Percentiles rank a stretch among this genome's conserved stretches.
Evolutionary conservation across 2,113 vertebrate species (phyloP).

Genomic region (Macaca mulatta): DNA sequence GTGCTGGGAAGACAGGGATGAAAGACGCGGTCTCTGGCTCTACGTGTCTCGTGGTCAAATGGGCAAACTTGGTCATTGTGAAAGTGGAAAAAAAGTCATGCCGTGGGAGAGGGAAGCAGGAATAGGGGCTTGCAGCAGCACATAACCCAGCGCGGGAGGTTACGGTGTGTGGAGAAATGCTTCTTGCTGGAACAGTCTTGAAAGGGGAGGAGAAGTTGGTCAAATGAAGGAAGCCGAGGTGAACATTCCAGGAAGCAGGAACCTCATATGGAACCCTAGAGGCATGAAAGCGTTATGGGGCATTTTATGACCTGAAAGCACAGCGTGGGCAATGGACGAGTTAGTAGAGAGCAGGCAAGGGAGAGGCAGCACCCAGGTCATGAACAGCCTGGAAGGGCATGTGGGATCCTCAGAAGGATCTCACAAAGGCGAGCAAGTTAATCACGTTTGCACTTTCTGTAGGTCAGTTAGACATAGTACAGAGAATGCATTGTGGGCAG

Average conservation of each 20-base stretch:
- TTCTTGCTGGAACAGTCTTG: background rate
- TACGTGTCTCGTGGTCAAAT: background rate
- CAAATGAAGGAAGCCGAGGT: background rate
- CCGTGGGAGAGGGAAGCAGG: background rate
- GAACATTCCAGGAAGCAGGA: background rate
- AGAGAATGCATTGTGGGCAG: background rate
- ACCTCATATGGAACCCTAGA: background rate
- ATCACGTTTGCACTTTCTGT: background rate
- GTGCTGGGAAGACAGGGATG: background rate
- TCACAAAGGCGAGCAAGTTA: background rate
- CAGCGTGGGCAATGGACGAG: background rate
- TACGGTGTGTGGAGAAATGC: background rate
- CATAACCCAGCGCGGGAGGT: background rate
- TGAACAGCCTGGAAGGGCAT: background rate
- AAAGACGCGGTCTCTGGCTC: background rate
- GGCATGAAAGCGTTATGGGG: background rate
- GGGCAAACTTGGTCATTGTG: background rate
- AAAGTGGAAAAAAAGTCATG: background rate
- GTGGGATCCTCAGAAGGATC: background rate
- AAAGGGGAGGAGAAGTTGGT: background rate
- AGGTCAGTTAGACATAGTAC: background rate
- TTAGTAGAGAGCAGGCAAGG: background rate
- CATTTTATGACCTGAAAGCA: background rate
- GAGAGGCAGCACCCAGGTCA: background rate
- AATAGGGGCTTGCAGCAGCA: too few species aligned